Base-by-base conservation (phyloP, 2,888 invertebrate species). In the Pachycephus smyrnensis region DNA sequence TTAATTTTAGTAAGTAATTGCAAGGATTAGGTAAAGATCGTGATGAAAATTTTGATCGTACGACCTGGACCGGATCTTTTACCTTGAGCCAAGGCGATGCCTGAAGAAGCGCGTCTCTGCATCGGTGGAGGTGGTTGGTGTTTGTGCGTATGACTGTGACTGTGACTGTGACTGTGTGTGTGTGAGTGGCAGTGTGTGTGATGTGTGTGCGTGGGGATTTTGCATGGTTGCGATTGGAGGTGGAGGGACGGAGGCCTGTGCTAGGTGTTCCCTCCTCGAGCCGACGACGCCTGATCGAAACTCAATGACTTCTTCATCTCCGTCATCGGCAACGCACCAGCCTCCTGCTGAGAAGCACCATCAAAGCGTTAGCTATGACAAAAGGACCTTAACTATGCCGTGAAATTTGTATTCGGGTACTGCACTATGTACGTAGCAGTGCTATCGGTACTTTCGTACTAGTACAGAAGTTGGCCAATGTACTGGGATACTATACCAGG, bases 231-330 rank as follows among this genome's bases (percentile, higher is more conserved):
- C 77, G 83, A 83, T 75, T 85, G 88, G 82, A 77, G 89, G 84
- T 80, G 88, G 84, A 84, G 89, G 87, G 83, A 87, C 86, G 86
- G 90, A 88, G 87, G 90, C 90, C 90, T 90, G 90, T 91, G 91
- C 91, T 91, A 91, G 91, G 90, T 91, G 88, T 89, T 90, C 87
- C 89, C 90, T 80, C 92, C 88, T 90, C 87, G 89, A 87, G 85
- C 77, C 91, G 91, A 91, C 91, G 93, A 93, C 86, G 88, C 88
- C 87, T 92, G 92, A 86, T 94, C 94, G 92, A 93, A 94, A 87
- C 93, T 93, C 86, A 93, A 92, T 83, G 94, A 93, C 92, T 94
- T 94, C 91, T 94, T 93, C 92, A 94, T 92, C 90, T 94, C 95
- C 90, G 94, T 93, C 94, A 95, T 94, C 84, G 94, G 94, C 85